phyloP scores from a whole-genome alignment of 2,113 vertebrate species.

The Ia io region DNA sequence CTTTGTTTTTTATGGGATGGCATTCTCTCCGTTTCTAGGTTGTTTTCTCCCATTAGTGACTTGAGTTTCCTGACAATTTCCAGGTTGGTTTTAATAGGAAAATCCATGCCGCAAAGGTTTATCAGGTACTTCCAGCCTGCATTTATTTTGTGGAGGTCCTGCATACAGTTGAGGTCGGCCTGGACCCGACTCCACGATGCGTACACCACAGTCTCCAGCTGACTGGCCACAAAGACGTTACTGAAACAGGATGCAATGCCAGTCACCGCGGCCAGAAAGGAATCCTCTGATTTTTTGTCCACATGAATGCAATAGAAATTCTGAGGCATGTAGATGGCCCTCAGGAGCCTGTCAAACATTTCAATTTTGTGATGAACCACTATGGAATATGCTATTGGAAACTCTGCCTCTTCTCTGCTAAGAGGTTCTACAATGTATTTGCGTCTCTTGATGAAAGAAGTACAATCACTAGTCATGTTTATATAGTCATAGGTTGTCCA shows the following conservation, averaged over 20 bases:
- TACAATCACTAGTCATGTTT: slow-evolving; percentile 86
- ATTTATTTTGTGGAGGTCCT: slow-evolving; percentile 85
- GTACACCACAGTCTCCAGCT: slow-evolving; percentile 87
- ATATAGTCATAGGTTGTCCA: slow-evolving; percentile 85
- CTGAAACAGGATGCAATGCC: slow-evolving; percentile 89
- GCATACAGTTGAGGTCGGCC: slow-evolving; percentile 96
- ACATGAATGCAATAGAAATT: slow-evolving; percentile 89
- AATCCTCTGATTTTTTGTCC: slow-evolving; percentile 84
- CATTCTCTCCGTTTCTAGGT: slow-evolving; percentile 89
- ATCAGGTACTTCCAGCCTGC: slow-evolving; percentile 92
- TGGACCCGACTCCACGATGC: slow-evolving; percentile 91
- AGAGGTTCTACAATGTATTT: slow-evolving; percentile 88
- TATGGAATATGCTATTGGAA: slow-evolving; percentile 93
- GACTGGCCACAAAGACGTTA: slow-evolving; percentile 90
- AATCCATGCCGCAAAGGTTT: slow-evolving; percentile 95
- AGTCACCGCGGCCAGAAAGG: slow-evolving; percentile 82
- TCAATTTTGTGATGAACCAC: slow-evolving; percentile 93
- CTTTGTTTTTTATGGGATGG: slow-evolving; percentile 83
- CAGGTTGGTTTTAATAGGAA: slow-evolving; percentile 94
- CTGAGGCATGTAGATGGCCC: slow-evolving; percentile 86
- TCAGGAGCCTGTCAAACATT: slow-evolving; percentile 91
- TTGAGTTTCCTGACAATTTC: slow-evolving; percentile 90
- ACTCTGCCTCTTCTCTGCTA: slow-evolving; percentile 88
- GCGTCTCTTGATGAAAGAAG: slow-evolving; percentile 83
- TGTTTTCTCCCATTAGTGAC: slow-evolving; percentile 87